phyloP scores from a whole-genome alignment of 2,888 invertebrate species.

The Pristionchus exspectatus region DNA sequence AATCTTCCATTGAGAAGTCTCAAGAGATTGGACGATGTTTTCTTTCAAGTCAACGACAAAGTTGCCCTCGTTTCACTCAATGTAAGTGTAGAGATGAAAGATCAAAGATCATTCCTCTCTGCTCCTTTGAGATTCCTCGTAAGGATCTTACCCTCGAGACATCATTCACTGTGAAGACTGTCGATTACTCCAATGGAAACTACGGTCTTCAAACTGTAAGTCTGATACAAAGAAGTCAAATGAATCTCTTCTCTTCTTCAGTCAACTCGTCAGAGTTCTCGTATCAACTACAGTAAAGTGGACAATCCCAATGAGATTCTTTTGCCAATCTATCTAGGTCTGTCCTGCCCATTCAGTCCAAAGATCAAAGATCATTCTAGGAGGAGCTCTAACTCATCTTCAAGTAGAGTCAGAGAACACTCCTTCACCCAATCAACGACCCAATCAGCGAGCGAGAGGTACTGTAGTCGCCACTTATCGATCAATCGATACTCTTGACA shows the following conservation, averaged over 20 bases:
- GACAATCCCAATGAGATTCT: constrained; percentile 42
- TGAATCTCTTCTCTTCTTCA: not conserved
- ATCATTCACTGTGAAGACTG: not conserved
- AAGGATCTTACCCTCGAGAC: constrained; percentile 31
- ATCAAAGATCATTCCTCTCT: not conserved
- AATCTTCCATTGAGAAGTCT: constrained; percentile 25
- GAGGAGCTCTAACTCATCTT: constrained; percentile 8
- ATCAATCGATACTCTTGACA: not conserved
- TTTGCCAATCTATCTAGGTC: constrained; percentile 39
- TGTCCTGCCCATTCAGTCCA: not conserved
- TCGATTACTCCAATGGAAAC: constrained; percentile 14
- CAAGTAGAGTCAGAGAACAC: constrained; percentile 28
- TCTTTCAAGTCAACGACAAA: constrained; percentile 42
- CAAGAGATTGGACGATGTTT: constrained; percentile 19
- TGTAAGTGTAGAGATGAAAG: not conserved
- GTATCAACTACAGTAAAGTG: not conserved
- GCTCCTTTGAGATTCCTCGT: constrained; percentile 2
- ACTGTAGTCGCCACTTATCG: not conserved
- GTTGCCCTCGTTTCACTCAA: constrained; percentile 27
- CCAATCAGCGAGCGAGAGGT: constrained; percentile 39
- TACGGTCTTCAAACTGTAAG: constrained; percentile 43
- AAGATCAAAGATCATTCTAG: constrained; percentile 28
- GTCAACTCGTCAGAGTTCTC: not conserved
- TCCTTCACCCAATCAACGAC: constrained; percentile 15
- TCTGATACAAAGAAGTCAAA: not conserved